A percentile compares a stretch with the other conserved stretches of the same genome.
Conservation (phyloP, 1,140 invertebrate genomes). For the Apis mellifera region DNA sequence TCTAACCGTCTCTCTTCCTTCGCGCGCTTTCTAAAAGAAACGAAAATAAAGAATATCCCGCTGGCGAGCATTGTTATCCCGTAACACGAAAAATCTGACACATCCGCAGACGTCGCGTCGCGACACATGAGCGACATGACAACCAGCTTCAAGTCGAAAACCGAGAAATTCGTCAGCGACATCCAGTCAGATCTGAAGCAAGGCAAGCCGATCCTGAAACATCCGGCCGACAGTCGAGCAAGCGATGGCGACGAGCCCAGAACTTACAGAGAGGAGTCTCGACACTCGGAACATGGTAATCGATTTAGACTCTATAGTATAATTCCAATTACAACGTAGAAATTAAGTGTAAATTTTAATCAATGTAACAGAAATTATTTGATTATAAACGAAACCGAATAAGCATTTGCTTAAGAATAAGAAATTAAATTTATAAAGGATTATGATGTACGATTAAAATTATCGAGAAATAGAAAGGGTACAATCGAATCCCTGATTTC, state of each 20-base stretch:
- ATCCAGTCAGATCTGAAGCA: slow-evolving; percentile 84
- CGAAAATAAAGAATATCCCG: background rate
- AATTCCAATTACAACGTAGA: background rate
- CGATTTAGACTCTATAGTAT: background rate
- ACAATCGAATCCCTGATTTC: no score
- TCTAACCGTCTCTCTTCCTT: slow-evolving; percentile 30
- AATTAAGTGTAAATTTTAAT: no score
- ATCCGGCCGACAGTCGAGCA: slow-evolving; percentile 70
- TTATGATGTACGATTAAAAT: no score
- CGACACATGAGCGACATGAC: slow-evolving; percentile 86
- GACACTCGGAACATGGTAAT: slow-evolving; percentile 87
- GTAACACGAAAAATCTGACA: slow-evolving; percentile 63
- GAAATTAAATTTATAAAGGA: no score
- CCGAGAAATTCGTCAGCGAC: slow-evolving; percentile 86
- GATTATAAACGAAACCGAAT: no score
- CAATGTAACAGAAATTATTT: no score
- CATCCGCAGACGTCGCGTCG: slow-evolving; percentile 82
- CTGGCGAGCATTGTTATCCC: slow-evolving; percentile 44
- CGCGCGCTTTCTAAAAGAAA: slow-evolving; percentile 30
- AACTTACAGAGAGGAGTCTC: slow-evolving; percentile 87
- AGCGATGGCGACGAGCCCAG: slow-evolving; percentile 83
- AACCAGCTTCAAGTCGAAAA: slow-evolving; percentile 86
- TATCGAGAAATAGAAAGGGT: no score
- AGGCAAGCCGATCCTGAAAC: slow-evolving; percentile 83
- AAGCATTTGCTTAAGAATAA: no score